A percentile compares a stretch with the other conserved stretches of the same genome.
phyloP scores from a whole-genome alignment of 2,797 vertebrate species.

The Coracias cyanogaster region DNA sequence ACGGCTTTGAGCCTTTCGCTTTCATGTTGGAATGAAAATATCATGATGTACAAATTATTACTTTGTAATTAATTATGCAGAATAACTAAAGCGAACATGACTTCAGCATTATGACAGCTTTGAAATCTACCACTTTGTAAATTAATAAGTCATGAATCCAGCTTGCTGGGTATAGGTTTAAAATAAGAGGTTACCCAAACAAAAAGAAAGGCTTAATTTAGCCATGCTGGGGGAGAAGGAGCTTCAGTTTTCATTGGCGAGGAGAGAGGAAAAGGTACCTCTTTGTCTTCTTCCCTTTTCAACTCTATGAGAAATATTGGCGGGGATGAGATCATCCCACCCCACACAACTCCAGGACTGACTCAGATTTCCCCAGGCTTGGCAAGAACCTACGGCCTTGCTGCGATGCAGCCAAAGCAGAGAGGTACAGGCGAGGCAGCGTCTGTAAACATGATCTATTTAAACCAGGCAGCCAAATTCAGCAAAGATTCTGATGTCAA shows the following conservation, averaged over 20 bases:
- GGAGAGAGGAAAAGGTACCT: background rate
- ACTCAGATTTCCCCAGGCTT: background rate
- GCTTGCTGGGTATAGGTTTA: constrained; percentile 53
- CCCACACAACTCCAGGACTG: background rate
- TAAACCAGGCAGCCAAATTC: background rate
- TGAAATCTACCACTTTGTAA: constrained; percentile 74
- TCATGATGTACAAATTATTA: constrained; percentile 80
- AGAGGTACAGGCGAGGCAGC: background rate
- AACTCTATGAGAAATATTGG: background rate
- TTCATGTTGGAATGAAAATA: constrained; percentile 78
- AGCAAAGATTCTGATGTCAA: background rate
- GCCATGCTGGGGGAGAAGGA: background rate
- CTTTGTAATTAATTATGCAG: constrained; percentile 84
- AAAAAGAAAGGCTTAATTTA: background rate
- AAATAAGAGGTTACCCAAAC: constrained; percentile 60
- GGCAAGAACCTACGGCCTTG: background rate
- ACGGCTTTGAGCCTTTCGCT: constrained; percentile 32
- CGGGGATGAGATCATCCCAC: background rate
- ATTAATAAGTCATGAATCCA: constrained; percentile 67
- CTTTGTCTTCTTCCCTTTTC: background rate
- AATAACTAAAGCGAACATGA: constrained; percentile 75
- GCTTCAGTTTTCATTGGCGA: background rate
- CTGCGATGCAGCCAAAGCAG: background rate
- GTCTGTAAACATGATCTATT: background rate
- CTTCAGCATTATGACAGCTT: constrained; percentile 79